Base-by-base conservation (phyloP, 2,888 invertebrate species). In the Schizaphis graminum region DNA sequence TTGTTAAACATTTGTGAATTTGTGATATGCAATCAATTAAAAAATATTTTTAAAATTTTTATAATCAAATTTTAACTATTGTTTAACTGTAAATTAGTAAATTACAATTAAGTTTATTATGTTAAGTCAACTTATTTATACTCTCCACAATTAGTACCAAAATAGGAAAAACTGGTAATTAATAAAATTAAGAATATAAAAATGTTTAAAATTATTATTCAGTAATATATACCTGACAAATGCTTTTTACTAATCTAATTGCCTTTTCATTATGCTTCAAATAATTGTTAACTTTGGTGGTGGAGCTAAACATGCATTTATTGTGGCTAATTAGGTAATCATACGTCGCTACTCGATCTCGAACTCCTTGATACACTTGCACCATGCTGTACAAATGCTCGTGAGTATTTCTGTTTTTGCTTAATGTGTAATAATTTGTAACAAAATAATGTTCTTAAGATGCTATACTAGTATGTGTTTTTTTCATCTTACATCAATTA, bases 291-390 rank as follows among this genome's bases (percentile, higher is more conserved):
- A 93, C 49, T 16, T 26, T 94, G 94, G 94, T 91, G 91, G 67
- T 87, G 67, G 93, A 84, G 86, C 85, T 94, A 49, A 94, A 93
- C 44, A 56, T 90, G 44, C 56, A 49, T 85, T 57, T 94, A n/a
- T 94, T 91, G 35, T 94, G 94, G 90, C 86, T 94, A 53, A 94
- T 86, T 94, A 94, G 94, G 94, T 94, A 94, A 91, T 49, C 85
- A 94, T 53, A 61, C 94, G 44, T 94, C 94, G n/a, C n/a, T 94
- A 67, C 94, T 94, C 4, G 94, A 94, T 21, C 61, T 94, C 24
- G 86, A 94, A 28, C 49, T 94, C 7, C 86, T 94, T 28, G 90
- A 93, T 41, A 93, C 77, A 84, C 47, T 85, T 85, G 61, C 85
- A 91, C 86, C 90, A n/a, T 91, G 91, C 94, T 87, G 94, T 94